These are phyloP conservation scores for Halesus radiatus DNA, from an alignment of 1,140 invertebrate genomes.

Conservation along the genomic window DNA sequence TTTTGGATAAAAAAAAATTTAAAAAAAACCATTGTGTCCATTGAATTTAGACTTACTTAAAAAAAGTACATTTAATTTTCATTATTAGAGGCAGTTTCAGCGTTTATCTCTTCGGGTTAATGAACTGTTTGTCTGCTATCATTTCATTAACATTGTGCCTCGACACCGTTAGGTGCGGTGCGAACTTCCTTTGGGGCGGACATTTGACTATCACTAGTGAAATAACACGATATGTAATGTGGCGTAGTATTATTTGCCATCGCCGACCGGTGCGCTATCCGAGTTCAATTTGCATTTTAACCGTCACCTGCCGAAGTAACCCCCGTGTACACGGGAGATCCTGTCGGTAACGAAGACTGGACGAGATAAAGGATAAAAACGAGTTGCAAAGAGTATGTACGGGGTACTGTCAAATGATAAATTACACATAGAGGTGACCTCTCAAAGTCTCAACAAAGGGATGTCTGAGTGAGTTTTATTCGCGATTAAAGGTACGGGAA, in stretches of 20 bases:
- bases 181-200: constrained; percentile 22
- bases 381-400: constrained; percentile 13
- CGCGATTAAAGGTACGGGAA: no score
- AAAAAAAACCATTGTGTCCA: no score
- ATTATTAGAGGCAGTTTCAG: no score
- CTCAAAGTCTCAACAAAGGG: not conserved
- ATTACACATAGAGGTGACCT: constrained; percentile 2
- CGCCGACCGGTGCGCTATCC: not conserved
- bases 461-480: no score
- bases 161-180: not conserved
- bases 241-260: not conserved
- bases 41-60: no score
- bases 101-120: not conserved
- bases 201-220: constrained; percentile 12
- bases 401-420: not conserved
- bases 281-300: constrained; percentile 48
- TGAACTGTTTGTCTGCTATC: constrained; percentile 1
- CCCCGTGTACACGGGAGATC: constrained; percentile 20
- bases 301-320: constrained; percentile 35
- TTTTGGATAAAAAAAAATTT: no score
- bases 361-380: constrained; percentile 15
- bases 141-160: not conserved
- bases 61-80: no score
- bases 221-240: not conserved
- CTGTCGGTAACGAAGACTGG: constrained; percentile 3